Base-by-base conservation (phyloP, 2,888 invertebrate genomes). In the Drosophila pseudotalamancana region DNA sequence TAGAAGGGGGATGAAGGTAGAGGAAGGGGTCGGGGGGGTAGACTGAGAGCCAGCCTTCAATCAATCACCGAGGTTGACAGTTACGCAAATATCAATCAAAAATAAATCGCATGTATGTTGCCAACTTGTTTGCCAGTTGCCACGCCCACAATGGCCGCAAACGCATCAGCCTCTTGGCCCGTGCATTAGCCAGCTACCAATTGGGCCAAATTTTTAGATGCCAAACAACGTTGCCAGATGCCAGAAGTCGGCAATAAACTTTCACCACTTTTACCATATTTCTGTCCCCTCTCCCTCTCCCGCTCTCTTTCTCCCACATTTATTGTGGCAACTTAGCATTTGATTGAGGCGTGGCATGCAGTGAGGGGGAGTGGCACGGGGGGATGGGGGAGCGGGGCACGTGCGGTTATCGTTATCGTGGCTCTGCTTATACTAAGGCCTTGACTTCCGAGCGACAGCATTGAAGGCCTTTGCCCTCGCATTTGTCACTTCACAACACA, bases 71-170 rank as follows among this genome's bases (percentile, higher is more conserved):
- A 66, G 68, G 85, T 72, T 81, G 81, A 81, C 81, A 85, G 85
- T 87, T 81, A 85, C 87, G 81, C 87, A 81, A 81, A 81, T 81
- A 81, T 81, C 87, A 81, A 87, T 87, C 81, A 81, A 81, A 81
- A 78, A 87, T 81, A 81, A 81, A 81, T 87, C 87, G 85, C 72
- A 87, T 87, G 76, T 82, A 66, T 79, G 84, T 81, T 60, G 78
- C n/a, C 75, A 66, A 74, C 54, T 80, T 81, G 79, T 81, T 87
- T 84, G 87, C 50, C 87, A 84, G 84, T 63, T 72, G 83, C 63
- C 63, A 76, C 59, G 67, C 51, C 9, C 14, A 31, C 2, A 34
- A 9, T 31, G 43, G 48, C 54, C 25, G 42, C n/a, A n/a, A 27
- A 27, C 56, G 71, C 74, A 72, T 45, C 72, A 53, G 43, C 57